Base-by-base conservation (phyloP, 2,797 vertebrate species). In the Ficedula albicollis region DNA sequence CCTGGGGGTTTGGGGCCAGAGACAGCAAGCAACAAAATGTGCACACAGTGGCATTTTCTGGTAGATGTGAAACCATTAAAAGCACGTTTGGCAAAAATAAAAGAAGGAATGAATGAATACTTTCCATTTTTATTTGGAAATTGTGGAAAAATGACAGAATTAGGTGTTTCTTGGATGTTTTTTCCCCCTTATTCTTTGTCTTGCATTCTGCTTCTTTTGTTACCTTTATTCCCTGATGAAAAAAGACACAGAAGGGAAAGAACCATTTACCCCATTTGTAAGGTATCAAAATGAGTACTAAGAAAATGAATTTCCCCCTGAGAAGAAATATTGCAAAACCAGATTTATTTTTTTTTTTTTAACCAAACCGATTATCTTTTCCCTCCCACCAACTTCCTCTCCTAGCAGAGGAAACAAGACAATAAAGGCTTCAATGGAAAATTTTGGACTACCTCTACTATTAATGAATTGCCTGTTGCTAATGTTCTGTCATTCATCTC, bases 401-500 rank as follows among this genome's bases (percentile, higher is more conserved):
- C 69, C 18, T 66, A 15, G 36, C 69, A 84, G 66, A 81, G 63
- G 36, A 79, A 82, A 59, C 26, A 66, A 90, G 63, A 32, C 49
- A 64, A 68, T 82, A 34, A 58, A 87, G 59, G 38, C 78, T 90
- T 87, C 70, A 56, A 46, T 69, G 73, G 69, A 72, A 86, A 66
- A 84, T 43, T 84, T 90, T 68, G 66, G 76, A 12, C 73, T 64
- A 39, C 34, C 27, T 88, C 63, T 94, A 25, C 64, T 89, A 52
- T 74, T 95, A 95, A 85, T 83, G 79, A 93, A 74, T 55, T 67
- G 75, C 81, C 81, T 85, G 89, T 91, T 96, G 92, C 93, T 89
- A 32, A 79, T 51, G 48, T 86, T 81, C 51, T 87, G 88, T 81
- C 90, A 86, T 93, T 95, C 83, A 73, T 64, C 83, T 87, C 62